phyloP scores from a whole-genome alignment of 2,888 invertebrate genomes.

The Papilio gigon region DNA sequence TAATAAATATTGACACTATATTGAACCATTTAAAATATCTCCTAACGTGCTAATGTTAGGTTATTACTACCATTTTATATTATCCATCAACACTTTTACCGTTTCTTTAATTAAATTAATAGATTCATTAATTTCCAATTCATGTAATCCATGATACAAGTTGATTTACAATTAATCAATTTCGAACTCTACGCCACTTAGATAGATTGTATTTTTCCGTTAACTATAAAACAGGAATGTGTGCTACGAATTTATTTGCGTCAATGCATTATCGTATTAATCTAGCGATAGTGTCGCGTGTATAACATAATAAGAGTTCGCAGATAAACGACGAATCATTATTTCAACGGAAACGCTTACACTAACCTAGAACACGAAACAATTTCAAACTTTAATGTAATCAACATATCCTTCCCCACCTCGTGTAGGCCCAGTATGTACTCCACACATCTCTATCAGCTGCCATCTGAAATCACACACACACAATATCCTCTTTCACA shows the following conservation, averaged over 20 bases:
- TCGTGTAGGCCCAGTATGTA: too few species aligned
- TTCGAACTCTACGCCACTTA: background rate
- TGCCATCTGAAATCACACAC: too few species aligned
- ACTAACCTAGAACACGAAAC: background rate
- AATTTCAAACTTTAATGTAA: background rate
- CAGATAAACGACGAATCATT: conserved; percentile 29
- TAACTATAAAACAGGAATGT: background rate
- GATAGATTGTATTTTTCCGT: background rate
- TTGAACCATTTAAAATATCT: too few species aligned
- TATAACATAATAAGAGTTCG: conserved; percentile 34
- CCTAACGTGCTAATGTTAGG: too few species aligned
- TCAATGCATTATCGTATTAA: conserved; percentile 55
- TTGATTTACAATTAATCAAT: background rate
- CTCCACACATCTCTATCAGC: too few species aligned
- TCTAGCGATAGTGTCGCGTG: conserved; percentile 50
- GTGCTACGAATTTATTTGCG: conserved; percentile 47
- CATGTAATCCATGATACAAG: background rate
- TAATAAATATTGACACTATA: too few species aligned
- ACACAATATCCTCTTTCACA: too few species aligned
- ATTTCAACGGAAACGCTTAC: background rate
- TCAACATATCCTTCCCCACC: too few species aligned
- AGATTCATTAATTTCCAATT: conserved; percentile 22
- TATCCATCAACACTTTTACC: background rate
- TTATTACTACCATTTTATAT: background rate
- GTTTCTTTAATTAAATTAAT: conserved; percentile 17